Evolutionary conservation across 2,888 invertebrate species (phyloP).

Genomic region (Anthophora plumipes): DNA sequence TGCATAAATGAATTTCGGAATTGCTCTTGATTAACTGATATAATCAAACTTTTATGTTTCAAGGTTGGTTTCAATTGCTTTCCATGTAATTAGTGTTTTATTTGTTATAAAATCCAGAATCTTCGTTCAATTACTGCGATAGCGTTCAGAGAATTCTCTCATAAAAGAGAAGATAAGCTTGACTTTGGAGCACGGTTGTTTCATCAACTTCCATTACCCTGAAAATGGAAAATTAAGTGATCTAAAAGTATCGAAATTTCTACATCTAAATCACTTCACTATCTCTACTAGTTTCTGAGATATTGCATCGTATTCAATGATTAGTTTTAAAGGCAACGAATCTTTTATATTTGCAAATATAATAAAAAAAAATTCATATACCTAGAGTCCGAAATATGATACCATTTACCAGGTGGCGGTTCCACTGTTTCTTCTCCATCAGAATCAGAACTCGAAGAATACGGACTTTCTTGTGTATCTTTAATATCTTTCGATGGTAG

Average conservation of each 20-base stretch:
- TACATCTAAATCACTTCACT: not conserved
- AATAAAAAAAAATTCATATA: constrained; percentile 49
- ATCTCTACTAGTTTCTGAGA: no score
- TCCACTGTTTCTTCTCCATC: constrained; percentile 84
- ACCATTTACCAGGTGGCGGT: constrained; percentile 93
- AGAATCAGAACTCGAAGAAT: constrained; percentile 83
- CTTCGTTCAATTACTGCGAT: not conserved
- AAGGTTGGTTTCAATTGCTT: constrained; percentile 12
- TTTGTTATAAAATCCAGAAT: constrained; percentile 27
- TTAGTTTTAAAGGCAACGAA: not conserved
- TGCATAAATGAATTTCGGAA: not conserved
- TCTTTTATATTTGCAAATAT: not conserved
- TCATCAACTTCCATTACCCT: constrained; percentile 92
- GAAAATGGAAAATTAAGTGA: constrained; percentile 38
- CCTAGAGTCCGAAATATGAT: constrained; percentile 95
- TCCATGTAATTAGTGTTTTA: not conserved
- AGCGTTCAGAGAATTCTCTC: constrained; percentile 92
- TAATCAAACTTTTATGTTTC: constrained; percentile 13
- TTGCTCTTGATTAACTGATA: constrained; percentile 14
- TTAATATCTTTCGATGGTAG: constrained; percentile 86
- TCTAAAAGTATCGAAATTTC: not conserved
- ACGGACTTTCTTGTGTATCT: constrained; percentile 68
- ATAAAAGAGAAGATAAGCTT: constrained; percentile 98
- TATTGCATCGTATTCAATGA: not conserved
- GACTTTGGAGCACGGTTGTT: constrained; percentile 91